A percentile compares a stretch with the other conserved stretches of the same genome.
Evolutionary conservation across 2,113 vertebrate species (phyloP).

Genomic region (Cichladusa arquata): DNA sequence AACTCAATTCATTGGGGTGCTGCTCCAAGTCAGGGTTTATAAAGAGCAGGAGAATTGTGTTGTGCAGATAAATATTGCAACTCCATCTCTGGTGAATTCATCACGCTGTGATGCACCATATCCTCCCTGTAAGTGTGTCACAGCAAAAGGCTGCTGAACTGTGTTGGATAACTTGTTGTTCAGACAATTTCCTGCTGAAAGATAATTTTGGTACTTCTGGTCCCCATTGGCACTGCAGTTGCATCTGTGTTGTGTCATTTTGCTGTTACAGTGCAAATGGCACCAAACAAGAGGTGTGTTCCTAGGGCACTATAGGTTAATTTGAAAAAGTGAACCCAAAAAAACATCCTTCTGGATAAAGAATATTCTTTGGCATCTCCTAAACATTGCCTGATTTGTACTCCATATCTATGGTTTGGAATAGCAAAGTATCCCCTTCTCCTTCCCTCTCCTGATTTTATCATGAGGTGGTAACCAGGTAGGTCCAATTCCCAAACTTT

Average conservation of each 20-base stretch:
- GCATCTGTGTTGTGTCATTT: neutral
- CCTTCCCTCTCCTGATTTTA: neutral
- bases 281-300: neutral
- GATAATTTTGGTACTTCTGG: neutral
- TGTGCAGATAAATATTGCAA: neutral
- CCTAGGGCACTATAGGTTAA: neutral
- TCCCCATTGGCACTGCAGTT: rapidly evolving
- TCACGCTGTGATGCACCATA: neutral
- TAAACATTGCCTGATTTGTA: rapidly evolving
- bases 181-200: neutral
- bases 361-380: neutral
- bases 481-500: neutral
- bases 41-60: neutral
- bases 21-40: neutral
- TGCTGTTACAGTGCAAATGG: neutral
- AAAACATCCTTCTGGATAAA: neutral
- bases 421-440: neutral
- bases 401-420: rapidly evolving
- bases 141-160: neutral
- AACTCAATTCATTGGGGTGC: neutral
- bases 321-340: neutral
- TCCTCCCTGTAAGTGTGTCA: neutral
- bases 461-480: neutral
- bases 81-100: neutral
- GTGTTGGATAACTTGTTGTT: neutral